phyloP scores from a whole-genome alignment of 64 coral and sea anemone genomes.

The Porites australiensis region DNA sequence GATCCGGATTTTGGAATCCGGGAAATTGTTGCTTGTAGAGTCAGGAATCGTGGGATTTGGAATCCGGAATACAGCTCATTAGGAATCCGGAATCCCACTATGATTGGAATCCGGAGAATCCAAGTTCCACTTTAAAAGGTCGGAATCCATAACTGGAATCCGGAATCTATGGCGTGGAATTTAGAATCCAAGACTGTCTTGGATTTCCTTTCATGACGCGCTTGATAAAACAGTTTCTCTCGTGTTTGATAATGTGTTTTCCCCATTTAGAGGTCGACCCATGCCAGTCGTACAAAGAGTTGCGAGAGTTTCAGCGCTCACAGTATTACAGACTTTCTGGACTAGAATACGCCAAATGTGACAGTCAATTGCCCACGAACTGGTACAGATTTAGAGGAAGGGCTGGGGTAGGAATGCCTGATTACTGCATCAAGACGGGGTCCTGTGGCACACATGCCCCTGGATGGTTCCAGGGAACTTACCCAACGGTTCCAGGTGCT shows the following conservation, averaged over 20 bases:
- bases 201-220: no score
- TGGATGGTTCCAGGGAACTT: constrained; percentile 18
- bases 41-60: no score
- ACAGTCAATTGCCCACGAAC: not conserved
- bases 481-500: not conserved
- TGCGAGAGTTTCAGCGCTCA: constrained; percentile 9
- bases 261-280: not conserved
- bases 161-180: no score
- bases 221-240: no score
- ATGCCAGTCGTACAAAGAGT: constrained; percentile 31
- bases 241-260: not conserved
- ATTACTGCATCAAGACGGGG: not conserved
- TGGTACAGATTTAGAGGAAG: constrained; percentile 42
- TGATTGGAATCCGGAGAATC: no score
- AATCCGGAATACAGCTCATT: no score
- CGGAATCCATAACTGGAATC: no score
- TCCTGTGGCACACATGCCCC: constrained; percentile 16
- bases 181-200: no score
- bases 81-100: no score
- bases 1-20: no score
- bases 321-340: not conserved
- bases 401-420: constrained; percentile 27
- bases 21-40: no score
- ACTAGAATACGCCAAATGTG: not conserved
- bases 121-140: no score